These are phyloP conservation scores for Lamellibrachia satsuma DNA, from an alignment of 2,888 invertebrate genomes.

Conservation along the genomic window DNA sequence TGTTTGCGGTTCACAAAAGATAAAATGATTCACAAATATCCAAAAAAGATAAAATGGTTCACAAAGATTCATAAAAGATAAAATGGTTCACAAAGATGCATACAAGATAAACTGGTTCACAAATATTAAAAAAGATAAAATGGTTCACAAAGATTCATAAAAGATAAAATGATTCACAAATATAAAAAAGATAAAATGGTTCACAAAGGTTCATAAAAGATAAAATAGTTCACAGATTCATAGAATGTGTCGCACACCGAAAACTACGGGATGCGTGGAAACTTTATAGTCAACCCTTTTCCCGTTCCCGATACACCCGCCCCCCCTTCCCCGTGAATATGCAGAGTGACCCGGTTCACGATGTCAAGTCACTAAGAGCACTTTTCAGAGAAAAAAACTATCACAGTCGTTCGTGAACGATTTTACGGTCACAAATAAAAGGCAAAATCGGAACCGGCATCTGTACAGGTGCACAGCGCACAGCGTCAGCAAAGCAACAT, in stretches of 20 bases:
- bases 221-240: background rate
- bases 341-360: background rate
- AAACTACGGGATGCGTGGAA: background rate
- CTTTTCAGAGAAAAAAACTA: conserved; percentile 13
- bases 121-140: no score
- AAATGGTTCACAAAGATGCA: no score
- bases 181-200: no score
- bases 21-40: no score
- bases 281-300: background rate
- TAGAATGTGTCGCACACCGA: background rate
- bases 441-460: conserved; percentile 13
- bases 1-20: no score
- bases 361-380: background rate
- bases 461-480: background rate
- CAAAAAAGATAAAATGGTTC: no score
- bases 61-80: no score
- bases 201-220: no score
- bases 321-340: background rate
- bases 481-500: background rate
- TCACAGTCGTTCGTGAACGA: conserved; percentile 12
- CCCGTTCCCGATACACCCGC: background rate
- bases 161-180: background rate
- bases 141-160: no score
- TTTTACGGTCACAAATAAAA: background rate
- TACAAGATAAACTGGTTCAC: no score